Evolutionary conservation across 2,888 invertebrate species (phyloP).

Genomic region (Latrodectus elegans): DNA sequence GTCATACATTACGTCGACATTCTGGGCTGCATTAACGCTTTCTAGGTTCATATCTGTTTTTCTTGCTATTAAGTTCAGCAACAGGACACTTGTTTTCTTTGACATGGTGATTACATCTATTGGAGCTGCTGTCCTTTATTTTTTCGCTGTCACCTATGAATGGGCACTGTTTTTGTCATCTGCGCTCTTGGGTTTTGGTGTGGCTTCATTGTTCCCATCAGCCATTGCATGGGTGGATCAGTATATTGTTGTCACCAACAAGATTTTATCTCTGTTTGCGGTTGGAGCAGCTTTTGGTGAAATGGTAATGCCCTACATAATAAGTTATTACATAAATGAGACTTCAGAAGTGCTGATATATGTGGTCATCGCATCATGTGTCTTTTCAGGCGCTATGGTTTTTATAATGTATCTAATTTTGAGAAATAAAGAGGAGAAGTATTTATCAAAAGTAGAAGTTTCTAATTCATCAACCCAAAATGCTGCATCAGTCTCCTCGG

Average conservation of each 20-base stretch:
- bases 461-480: background rate
- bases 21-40: constrained; percentile 76
- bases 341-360: constrained; percentile 75
- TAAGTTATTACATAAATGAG: constrained; percentile 74
- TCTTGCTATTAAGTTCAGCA: constrained; percentile 74
- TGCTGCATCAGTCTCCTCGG: too few species aligned
- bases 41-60: constrained; percentile 73
- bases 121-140: constrained; percentile 73
- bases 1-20: constrained; percentile 74
- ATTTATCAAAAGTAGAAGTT: constrained; percentile 18
- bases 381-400: constrained; percentile 17
- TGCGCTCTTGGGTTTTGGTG: constrained; percentile 75
- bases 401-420: constrained; percentile 39
- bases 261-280: constrained; percentile 75
- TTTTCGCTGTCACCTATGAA: constrained; percentile 72
- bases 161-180: constrained; percentile 75
- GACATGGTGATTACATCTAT: constrained; percentile 73
- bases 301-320: constrained; percentile 75
- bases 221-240: constrained; percentile 76
- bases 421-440: constrained; percentile 37
- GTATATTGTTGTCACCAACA: constrained; percentile 75
- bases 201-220: constrained; percentile 76
- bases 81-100: constrained; percentile 74
- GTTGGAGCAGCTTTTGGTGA: constrained; percentile 76
- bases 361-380: constrained; percentile 71